phyloP scores from a whole-genome alignment of 2,888 invertebrate species.

The Barypeithes pellucidus region DNA sequence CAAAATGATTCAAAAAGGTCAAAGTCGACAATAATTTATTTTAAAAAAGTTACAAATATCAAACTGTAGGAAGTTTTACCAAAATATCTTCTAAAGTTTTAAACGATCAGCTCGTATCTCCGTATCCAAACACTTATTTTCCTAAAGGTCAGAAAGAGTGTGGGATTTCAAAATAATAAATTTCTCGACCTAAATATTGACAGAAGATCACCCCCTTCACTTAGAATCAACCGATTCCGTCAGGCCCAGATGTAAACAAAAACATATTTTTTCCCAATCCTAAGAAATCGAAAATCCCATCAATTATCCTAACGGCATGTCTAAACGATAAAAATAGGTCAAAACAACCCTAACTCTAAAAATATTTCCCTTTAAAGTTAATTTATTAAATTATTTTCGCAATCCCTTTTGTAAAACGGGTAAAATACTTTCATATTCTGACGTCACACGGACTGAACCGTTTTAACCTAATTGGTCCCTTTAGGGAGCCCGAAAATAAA shows the following conservation, averaged over 20 bases:
- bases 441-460: slow-evolving; percentile 33
- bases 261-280: slow-evolving; percentile 1
- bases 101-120: neutral
- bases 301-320: neutral
- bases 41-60: too few relatives aligned
- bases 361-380: neutral
- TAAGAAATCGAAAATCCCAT: slow-evolving; percentile 10
- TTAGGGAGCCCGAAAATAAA: slow-evolving; percentile 24
- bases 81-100: neutral
- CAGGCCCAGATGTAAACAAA: slow-evolving; percentile 5
- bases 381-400: slow-evolving; percentile 7
- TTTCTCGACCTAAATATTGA: neutral
- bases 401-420: neutral
- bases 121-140: neutral
- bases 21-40: too few relatives aligned
- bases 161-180: neutral
- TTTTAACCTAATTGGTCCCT: slow-evolving; percentile 39
- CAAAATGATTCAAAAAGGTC: too few relatives aligned
- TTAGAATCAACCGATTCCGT: neutral
- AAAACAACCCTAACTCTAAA: neutral
- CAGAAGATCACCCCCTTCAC: slow-evolving; percentile 8
- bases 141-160: neutral
- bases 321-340: slow-evolving; percentile 8
- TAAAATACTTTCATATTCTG: slow-evolving; percentile 18
- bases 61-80: too few relatives aligned